Conservation (phyloP, 2,797 vertebrate species). For the Phataginus tetradactyla region DNA sequence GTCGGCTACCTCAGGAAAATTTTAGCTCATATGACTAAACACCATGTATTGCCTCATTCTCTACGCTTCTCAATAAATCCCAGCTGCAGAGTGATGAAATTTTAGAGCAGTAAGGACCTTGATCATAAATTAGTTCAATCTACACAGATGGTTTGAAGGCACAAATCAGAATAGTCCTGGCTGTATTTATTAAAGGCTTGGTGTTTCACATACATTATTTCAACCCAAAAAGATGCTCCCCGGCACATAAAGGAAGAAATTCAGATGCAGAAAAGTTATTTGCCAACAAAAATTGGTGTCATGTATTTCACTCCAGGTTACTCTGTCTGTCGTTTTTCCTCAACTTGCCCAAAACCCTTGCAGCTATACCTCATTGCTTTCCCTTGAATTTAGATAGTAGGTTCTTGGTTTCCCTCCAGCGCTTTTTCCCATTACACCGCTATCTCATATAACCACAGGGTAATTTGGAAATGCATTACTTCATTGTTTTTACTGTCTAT, state of each 20-base stretch:
- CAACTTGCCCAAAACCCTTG: fast-evolving
- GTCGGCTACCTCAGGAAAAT: background rate
- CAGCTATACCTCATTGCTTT: fast-evolving
- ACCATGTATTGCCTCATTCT: fast-evolving
- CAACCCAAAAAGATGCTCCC: background rate
- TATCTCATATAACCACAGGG: fast-evolving
- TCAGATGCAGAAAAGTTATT: background rate
- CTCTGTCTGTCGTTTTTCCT: background rate
- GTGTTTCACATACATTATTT: background rate
- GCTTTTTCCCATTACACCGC: fast-evolving
- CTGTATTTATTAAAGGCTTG: background rate
- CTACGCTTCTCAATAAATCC: background rate
- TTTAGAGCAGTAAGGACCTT: background rate
- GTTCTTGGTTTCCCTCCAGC: fast-evolving
- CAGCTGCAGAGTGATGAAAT: background rate
- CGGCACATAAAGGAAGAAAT: fast-evolving
- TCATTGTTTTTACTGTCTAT: fast-evolving
- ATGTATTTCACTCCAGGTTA: fast-evolving
- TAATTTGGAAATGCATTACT: fast-evolving
- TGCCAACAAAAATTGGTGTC: too few species aligned
- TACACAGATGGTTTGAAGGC: fast-evolving
- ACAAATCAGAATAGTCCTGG: fast-evolving
- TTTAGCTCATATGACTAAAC: background rate
- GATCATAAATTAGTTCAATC: too few species aligned
- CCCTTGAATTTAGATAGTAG: fast-evolving